Percentiles rank a stretch among this genome's conserved stretches.
Evolutionary conservation across 92 coral and sea anemone genomes (phyloP).

Genomic region (Epizoanthus stellaris): DNA sequence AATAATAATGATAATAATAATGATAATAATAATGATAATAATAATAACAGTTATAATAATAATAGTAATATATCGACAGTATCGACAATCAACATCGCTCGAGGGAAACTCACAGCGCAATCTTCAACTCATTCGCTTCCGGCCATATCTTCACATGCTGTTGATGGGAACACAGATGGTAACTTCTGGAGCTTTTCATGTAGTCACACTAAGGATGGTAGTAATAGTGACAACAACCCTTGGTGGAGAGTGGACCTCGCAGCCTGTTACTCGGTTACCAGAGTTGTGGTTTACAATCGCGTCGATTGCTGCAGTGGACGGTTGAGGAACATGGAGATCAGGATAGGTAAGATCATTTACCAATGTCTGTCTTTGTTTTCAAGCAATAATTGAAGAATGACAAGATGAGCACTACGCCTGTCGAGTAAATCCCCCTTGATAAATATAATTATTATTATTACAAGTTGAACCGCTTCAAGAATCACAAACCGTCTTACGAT

Average conservation of each 20-base stretch:
- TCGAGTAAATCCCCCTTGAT: too few species aligned
- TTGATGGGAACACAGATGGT: slow-evolving; percentile 11
- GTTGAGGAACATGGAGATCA: slow-evolving; percentile 6
- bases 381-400: too few species aligned
- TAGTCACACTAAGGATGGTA: not conserved
- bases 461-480: too few species aligned
- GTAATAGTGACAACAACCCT: not conserved
- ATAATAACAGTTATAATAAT: too few species aligned
- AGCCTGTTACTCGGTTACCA: not conserved
- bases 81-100: not conserved
- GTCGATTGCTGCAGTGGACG: not conserved
- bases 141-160: slow-evolving; percentile 7
- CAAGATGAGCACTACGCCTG: too few species aligned
- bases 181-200: not conserved
- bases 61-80: not conserved
- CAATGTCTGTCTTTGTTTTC: too few species aligned
- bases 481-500: too few species aligned
- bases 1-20: too few species aligned
- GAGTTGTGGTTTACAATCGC: slow-evolving; percentile 1
- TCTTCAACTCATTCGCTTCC: not conserved
- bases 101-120: not conserved
- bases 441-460: too few species aligned
- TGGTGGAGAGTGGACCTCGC: slow-evolving; percentile 31
- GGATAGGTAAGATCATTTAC: not conserved
- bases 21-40: too few species aligned